Conservation (phyloP, 2,797 vertebrate species). For the Acridotheres tristis region DNA sequence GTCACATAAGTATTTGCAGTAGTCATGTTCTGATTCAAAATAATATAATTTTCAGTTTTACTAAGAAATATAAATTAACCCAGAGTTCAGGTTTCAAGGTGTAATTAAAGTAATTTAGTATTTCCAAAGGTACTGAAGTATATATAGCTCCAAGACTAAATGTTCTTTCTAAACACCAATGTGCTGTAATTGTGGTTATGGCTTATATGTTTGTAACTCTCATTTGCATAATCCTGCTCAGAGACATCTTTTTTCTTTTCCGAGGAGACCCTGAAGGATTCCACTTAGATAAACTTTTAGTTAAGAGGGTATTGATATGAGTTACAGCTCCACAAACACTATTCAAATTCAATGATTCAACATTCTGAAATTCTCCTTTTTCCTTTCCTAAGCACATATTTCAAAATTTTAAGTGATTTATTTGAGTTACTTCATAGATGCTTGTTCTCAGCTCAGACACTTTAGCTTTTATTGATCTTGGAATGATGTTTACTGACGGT, state of each 20-base stretch:
- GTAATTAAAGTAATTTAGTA: neutral
- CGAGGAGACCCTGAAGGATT: neutral
- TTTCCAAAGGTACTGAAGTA: neutral
- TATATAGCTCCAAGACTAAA: neutral
- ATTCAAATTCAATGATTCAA: neutral
- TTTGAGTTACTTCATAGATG: neutral
- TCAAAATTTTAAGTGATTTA: neutral
- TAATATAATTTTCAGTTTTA: neutral
- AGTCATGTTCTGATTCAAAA: neutral
- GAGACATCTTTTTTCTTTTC: neutral
- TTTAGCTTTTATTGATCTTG: neutral
- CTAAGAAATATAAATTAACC: neutral
- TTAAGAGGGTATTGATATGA: neutral
- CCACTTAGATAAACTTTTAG: neutral
- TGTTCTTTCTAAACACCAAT: neutral
- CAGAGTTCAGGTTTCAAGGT: neutral
- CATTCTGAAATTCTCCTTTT: neutral
- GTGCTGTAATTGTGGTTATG: neutral
- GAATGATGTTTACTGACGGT: neutral
- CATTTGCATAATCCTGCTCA: neutral
- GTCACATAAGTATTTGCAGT: neutral
- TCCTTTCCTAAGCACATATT: neutral
- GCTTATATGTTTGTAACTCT: neutral
- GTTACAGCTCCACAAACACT: neutral
- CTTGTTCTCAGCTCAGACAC: neutral